phyloP scores from a whole-genome alignment of 2,888 invertebrate genomes.

The Cylindroiulus punctatus region DNA sequence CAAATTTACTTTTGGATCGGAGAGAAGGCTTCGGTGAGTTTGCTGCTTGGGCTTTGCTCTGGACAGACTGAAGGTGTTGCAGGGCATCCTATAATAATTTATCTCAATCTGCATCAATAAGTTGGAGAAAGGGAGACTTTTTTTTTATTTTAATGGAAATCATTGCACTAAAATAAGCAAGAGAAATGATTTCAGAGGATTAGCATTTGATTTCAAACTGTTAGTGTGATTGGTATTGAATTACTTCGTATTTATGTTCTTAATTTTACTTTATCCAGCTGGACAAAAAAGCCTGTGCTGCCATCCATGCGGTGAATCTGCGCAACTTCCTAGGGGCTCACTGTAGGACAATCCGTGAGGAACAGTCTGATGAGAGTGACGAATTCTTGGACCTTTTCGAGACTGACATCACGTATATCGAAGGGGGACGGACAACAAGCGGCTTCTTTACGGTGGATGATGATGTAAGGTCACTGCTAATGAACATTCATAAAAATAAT shows the following conservation, averaged over 20 bases:
- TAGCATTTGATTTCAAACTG: too few species aligned
- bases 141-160: too few species aligned
- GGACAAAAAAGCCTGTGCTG: constrained; percentile 94
- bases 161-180: too few species aligned
- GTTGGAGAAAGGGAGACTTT: too few species aligned
- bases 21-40: constrained; percentile 84
- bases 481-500: too few species aligned
- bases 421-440: constrained; percentile 96
- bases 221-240: too few species aligned
- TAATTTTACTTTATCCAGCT: constrained; percentile 69
- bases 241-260: too few species aligned
- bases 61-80: too few species aligned
- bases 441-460: constrained; percentile 98
- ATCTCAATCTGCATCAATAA: too few species aligned
- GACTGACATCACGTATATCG: constrained; percentile 90
- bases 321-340: constrained; percentile 94
- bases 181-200: too few species aligned
- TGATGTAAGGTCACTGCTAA: constrained; percentile 69
- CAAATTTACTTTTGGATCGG: constrained; percentile 99
- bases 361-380: constrained; percentile 95
- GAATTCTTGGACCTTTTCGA: constrained; percentile 94
- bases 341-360: constrained; percentile 93
- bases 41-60: too few species aligned
- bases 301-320: constrained; percentile 98
- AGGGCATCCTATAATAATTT: too few species aligned